Percentiles rank a stretch among this genome's conserved stretches.
phyloP scores from a whole-genome alignment of 2,113 vertebrate species.

The Neodon shergylaensis region DNA sequence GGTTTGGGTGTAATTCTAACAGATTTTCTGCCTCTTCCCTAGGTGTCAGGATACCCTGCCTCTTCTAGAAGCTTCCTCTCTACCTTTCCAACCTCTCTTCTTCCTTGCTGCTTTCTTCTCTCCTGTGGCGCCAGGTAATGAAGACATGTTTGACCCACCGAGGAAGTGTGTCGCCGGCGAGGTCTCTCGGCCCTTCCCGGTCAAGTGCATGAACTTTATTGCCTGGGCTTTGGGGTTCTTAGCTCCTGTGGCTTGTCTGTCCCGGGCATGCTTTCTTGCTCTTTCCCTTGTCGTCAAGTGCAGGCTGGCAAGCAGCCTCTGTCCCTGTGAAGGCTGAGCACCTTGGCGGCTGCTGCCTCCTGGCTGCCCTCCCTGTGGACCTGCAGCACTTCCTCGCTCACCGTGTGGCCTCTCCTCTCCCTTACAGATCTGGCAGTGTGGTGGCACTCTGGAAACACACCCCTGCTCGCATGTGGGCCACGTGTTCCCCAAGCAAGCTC shows the following conservation, averaged over 20 bases:
- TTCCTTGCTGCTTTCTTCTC: constrained; percentile 75
- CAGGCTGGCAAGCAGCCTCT: neutral
- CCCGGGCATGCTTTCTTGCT: neutral
- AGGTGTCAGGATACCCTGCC: constrained; percentile 77
- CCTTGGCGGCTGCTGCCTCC: neutral
- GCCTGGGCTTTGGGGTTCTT: constrained; percentile 46
- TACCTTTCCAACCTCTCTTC: constrained; percentile 65
- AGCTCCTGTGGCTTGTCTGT: neutral
- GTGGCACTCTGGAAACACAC: constrained; percentile 95
- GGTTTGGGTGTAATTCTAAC: constrained; percentile 54
- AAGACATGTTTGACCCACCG: neutral
- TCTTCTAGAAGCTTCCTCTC: constrained; percentile 74
- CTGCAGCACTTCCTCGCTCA: accelerated
- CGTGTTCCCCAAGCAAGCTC: constrained; percentile 96
- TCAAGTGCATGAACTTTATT: constrained; percentile 18
- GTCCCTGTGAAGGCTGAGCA: neutral
- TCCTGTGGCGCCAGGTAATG: constrained; percentile 76
- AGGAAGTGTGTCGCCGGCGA: neutral
- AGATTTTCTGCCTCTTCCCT: constrained; percentile 75
- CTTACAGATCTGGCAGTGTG: constrained; percentile 97
- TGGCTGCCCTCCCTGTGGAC: accelerated
- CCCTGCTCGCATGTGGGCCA: constrained; percentile 99
- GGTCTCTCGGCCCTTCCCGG: neutral
- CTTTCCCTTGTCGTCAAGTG: neutral
- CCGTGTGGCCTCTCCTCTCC: neutral